Evolutionary conservation across 2,113 vertebrate species (phyloP).

Genomic region (Aleadryas rufinucha): DNA sequence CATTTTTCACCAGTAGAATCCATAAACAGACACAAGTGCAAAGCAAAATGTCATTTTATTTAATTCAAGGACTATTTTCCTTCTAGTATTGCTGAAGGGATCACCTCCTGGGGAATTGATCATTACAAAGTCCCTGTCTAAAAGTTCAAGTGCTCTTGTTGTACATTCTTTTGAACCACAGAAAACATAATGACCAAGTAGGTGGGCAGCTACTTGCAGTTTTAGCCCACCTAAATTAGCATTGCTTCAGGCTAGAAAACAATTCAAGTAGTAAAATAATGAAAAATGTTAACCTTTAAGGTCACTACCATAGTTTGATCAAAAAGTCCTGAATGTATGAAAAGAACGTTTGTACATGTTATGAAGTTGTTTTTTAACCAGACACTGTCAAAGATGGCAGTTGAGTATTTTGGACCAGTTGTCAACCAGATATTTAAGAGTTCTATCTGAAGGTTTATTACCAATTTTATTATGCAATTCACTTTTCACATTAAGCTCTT

Average conservation of each 20-base stretch:
- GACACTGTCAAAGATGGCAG: constrained; percentile 31
- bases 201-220: constrained; percentile 56
- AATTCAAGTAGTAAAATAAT: constrained; percentile 71
- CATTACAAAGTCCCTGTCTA: constrained; percentile 68
- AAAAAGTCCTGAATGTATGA: constrained; percentile 61
- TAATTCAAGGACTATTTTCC: constrained; percentile 64
- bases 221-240: constrained; percentile 59
- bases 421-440: constrained; percentile 29
- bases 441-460: constrained; percentile 15
- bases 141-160: constrained; percentile 68
- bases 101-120: constrained; percentile 58
- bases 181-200: constrained; percentile 51
- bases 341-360: constrained; percentile 53
- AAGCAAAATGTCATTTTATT: constrained; percentile 73
- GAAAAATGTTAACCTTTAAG: constrained; percentile 66
- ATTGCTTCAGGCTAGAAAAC: constrained; percentile 58
- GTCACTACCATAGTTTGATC: constrained; percentile 64
- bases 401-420: constrained; percentile 63
- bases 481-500: constrained; percentile 44
- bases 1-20: not conserved
- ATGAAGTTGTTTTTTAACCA: constrained; percentile 48
- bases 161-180: constrained; percentile 72
- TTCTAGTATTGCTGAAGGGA: constrained; percentile 70
- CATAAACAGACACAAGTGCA: constrained; percentile 35
- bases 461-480: constrained; percentile 18